Base-by-base conservation (phyloP, 2,797 vertebrate genomes). In the Tangara arthus region DNA sequence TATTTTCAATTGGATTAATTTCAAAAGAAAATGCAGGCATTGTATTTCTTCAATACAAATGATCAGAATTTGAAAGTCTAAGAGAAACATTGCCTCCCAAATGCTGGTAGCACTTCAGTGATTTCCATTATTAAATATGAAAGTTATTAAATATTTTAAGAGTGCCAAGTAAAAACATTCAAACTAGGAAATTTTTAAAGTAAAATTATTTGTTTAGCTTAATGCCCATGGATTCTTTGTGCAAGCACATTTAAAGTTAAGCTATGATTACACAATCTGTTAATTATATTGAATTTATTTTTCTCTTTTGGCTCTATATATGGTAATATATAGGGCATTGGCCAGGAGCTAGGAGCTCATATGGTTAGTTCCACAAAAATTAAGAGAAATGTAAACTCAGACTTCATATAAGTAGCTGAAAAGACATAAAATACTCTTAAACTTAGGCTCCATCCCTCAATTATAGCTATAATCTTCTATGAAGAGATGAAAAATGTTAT, bases 371-470 rank as follows among this genome's bases (percentile, higher is more conserved):
- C 11, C 11, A 42, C 8, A 63, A 27, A 88, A 78, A 64, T 49
- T 34, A 81, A 44, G 21, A 86, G 28, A 73, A 49, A 52, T 34
- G 3, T 63, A 50, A 65, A 63, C 1, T 12, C 11, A 68, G 21
- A 57, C 46, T 79, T 65, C 23, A 37, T 52, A 19, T 7, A 82
- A 60, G 24, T 41, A 68, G 16, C 9, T 63, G 24, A 92, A 82
- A 64, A 28, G 4, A 42, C 11, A 49, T 23, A 56, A 87, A 81
- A 50, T 21, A 3, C 39, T 18, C 59, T 68, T 52, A 64, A 87
- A 86, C 0, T 0, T 87, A n/a, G 7, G 6, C 0, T 77, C 61
- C 6, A n/a, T 56, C 37, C 21, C 2, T 52, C 52, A 64, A 27
- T 57, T 68, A 41, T 19, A 53, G 13, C 6, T 46, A 10, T 24